Evolutionary conservation across 1,140 invertebrate species (phyloP).

Genomic region (Archivesica marissinica): DNA sequence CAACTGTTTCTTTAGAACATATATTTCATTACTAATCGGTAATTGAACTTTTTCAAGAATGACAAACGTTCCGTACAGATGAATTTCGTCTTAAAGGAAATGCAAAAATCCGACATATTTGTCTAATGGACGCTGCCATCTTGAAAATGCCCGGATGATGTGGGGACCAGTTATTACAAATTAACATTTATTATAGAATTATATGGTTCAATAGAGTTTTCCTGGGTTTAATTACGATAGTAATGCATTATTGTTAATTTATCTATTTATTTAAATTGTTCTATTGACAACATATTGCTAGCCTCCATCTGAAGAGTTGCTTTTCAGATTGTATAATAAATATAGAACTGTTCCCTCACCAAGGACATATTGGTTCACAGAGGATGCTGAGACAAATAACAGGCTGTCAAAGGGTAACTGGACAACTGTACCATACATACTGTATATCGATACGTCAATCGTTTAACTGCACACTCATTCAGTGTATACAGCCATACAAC

Average conservation of each 20-base stretch:
- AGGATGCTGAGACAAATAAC: slow-evolving; percentile 5
- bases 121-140: slow-evolving; percentile 56
- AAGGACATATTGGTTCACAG: slow-evolving; percentile 18
- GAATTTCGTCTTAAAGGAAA: neutral
- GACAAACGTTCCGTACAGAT: neutral
- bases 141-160: slow-evolving; percentile 50
- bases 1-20: too few species aligned
- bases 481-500: too few species aligned
- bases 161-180: neutral
- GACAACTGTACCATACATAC: neutral
- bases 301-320: too few species aligned
- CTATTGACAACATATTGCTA: too few species aligned
- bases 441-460: too few species aligned
- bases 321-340: too few species aligned
- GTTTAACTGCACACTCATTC: too few species aligned
- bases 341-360: neutral
- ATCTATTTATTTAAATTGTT: neutral
- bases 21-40: too few species aligned
- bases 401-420: slow-evolving; percentile 15
- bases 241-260: neutral
- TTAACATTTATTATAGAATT: too few species aligned
- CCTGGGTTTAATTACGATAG: neutral
- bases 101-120: slow-evolving; percentile 9
- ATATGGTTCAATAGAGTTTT: too few species aligned
- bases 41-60: too few species aligned